Conservation (phyloP, 2,888 invertebrate genomes). For the Capitulum mitella region DNA sequence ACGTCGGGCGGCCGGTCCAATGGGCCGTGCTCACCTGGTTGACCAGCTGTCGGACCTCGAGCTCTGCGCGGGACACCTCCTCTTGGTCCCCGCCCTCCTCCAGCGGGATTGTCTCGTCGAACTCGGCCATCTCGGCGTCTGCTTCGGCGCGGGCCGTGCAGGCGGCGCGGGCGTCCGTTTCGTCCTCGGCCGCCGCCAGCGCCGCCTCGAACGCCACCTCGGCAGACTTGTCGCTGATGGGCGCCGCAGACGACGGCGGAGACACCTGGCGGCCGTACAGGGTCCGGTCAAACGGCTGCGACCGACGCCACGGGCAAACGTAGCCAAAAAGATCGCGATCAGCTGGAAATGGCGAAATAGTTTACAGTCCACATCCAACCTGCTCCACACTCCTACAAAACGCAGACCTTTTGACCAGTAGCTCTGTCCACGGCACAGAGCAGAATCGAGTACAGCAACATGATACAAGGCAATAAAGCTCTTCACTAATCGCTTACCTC, state of each 20-base stretch:
- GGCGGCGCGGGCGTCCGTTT: slow-evolving; percentile 86
- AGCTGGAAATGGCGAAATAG: too few relatives aligned
- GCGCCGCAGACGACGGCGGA: background rate
- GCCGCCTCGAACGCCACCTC: slow-evolving; percentile 56
- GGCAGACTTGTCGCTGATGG: background rate
- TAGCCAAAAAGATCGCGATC: too few relatives aligned
- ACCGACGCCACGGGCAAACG: too few relatives aligned
- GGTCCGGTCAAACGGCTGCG: background rate
- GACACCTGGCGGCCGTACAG: background rate
- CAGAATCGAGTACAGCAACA: too few relatives aligned
- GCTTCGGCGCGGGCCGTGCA: slow-evolving; percentile 81
- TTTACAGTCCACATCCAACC: too few relatives aligned
- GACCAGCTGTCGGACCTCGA: slow-evolving; percentile 58
- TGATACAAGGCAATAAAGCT: too few relatives aligned
- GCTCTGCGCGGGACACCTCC: slow-evolving; percentile 55
- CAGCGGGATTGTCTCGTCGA: slow-evolving; percentile 88
- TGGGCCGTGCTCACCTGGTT: slow-evolving; percentile 58
- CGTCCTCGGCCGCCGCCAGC: slow-evolving; percentile 87
- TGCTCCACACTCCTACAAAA: too few relatives aligned
- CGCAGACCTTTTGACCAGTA: too few relatives aligned
- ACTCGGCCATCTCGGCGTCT: slow-evolving; percentile 82
- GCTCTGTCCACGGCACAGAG: too few relatives aligned
- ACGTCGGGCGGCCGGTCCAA: too few relatives aligned
- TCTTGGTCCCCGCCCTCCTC: slow-evolving; percentile 55
- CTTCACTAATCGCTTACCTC: too few relatives aligned